Evolutionary conservation across 2,113 vertebrate species (phyloP).

Genomic region (Corythaixoides concolor): DNA sequence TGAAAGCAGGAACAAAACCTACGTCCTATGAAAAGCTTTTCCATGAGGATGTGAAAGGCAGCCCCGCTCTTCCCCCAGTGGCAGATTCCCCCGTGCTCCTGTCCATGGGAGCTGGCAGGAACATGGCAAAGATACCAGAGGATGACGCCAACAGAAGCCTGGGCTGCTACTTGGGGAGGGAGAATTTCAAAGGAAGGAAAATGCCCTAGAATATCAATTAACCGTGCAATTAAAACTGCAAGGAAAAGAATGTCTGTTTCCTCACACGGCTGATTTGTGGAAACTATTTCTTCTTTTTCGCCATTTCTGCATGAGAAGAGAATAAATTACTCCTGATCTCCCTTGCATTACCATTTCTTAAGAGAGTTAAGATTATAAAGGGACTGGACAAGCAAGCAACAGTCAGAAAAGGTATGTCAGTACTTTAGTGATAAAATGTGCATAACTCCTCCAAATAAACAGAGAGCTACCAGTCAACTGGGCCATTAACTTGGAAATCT

Average conservation of each 20-base stretch:
- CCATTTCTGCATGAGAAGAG: not conserved
- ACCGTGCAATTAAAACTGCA: not conserved
- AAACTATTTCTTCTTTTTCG: not conserved
- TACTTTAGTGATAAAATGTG: not conserved
- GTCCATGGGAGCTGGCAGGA: not conserved
- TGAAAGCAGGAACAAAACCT: not conserved
- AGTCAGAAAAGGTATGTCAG: not conserved
- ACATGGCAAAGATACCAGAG: not conserved
- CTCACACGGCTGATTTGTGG: not conserved
- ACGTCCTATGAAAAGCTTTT: not conserved
- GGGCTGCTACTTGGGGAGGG: not conserved
- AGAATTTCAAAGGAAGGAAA: not conserved
- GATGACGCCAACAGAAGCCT: not conserved
- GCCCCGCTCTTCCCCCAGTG: not conserved
- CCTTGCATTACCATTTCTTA: not conserved
- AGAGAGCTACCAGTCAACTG: not conserved
- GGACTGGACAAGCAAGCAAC: not conserved
- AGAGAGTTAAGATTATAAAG: not conserved
- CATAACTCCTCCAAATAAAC: not conserved
- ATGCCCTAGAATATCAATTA: not conserved
- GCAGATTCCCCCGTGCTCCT: not conserved
- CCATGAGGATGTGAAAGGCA: not conserved
- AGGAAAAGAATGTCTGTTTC: not conserved
- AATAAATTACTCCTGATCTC: not conserved
- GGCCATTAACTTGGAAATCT: not conserved